These are phyloP conservation scores for Oligia fasciuncula DNA, from an alignment of 2,888 invertebrate species.

Conservation along the genomic window DNA sequence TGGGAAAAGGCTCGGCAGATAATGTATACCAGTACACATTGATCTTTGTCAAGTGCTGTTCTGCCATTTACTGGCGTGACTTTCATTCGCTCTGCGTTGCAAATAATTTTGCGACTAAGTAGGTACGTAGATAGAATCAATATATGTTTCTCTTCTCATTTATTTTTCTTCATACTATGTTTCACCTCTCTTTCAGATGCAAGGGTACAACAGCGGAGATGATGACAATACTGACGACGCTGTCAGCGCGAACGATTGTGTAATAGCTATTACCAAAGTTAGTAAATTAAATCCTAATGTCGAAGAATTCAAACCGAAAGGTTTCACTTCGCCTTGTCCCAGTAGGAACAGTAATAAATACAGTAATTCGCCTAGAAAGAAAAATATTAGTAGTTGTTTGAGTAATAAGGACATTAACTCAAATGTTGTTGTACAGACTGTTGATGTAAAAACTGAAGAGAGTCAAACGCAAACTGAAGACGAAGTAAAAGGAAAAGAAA, in stretches of 20 bases:
- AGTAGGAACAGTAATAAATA: not conserved
- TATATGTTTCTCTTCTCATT: not conserved
- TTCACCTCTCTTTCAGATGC: conserved; percentile 58
- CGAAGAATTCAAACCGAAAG: conserved; percentile 74
- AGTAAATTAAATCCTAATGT: conserved; percentile 80
- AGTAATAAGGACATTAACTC: conserved; percentile 17
- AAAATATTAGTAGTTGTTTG: not conserved
- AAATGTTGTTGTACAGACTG: conserved; percentile 41
- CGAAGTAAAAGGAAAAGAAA: conserved; percentile 5
- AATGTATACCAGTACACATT: not conserved
- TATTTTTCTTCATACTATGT: not conserved
- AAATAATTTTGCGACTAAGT: not conserved
- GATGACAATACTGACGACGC: conserved; percentile 9
- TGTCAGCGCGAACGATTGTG: conserved; percentile 14
- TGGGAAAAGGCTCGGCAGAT: too few relatives aligned
- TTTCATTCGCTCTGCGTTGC: not conserved
- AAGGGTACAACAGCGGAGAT: conserved; percentile 45
- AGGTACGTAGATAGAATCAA: not conserved
- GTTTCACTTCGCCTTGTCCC: conserved; percentile 20
- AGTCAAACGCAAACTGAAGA: conserved; percentile 10
- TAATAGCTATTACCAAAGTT: conserved; percentile 62
- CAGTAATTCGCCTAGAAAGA: not conserved
- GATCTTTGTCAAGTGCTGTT: not conserved
- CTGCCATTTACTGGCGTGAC: not conserved
- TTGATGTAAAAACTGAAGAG: conserved; percentile 6